Conservation (phyloP, 2,888 invertebrate species). For the Philopedon plagiatum region DNA sequence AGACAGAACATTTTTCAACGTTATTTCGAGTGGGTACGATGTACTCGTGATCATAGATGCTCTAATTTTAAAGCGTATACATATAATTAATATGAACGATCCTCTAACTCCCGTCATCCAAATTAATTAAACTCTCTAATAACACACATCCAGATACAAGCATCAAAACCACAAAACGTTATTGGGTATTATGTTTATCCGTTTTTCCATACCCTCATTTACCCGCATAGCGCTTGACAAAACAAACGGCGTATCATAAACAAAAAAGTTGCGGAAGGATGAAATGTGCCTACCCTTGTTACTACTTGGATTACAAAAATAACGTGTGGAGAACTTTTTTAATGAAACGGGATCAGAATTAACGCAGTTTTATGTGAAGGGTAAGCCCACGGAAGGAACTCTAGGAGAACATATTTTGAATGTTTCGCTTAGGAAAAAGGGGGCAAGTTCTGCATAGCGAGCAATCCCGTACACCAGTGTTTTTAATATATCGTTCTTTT, state of each 20-base stretch:
- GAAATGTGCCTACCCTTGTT: slow-evolving; percentile 37
- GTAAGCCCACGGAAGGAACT: not conserved
- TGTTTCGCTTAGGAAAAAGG: too few species aligned
- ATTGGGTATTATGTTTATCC: slow-evolving; percentile 41
- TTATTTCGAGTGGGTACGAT: too few species aligned
- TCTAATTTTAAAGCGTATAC: too few species aligned
- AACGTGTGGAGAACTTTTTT: slow-evolving; percentile 9
- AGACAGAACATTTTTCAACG: too few species aligned
- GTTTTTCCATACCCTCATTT: slow-evolving; percentile 39
- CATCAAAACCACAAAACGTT: slow-evolving; percentile 36
- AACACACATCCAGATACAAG: slow-evolving; percentile 8
- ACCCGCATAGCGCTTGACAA: slow-evolving; percentile 43
- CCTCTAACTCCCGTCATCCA: not conserved
- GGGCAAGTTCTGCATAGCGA: too few species aligned
- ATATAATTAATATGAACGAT: not conserved
- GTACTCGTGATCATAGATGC: too few species aligned
- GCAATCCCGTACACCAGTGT: too few species aligned
- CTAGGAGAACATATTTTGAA: not conserved
- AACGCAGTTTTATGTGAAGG: slow-evolving; percentile 18
- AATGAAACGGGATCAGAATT: slow-evolving; percentile 27
- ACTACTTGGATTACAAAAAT: slow-evolving; percentile 33
- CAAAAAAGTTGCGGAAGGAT: slow-evolving; percentile 39
- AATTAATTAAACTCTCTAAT: slow-evolving; percentile 12
- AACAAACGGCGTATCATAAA: slow-evolving; percentile 45
- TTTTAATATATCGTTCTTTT: too few species aligned